phyloP scores from a whole-genome alignment of 2,113 vertebrate genomes.

The Todiramphus chloris region DNA sequence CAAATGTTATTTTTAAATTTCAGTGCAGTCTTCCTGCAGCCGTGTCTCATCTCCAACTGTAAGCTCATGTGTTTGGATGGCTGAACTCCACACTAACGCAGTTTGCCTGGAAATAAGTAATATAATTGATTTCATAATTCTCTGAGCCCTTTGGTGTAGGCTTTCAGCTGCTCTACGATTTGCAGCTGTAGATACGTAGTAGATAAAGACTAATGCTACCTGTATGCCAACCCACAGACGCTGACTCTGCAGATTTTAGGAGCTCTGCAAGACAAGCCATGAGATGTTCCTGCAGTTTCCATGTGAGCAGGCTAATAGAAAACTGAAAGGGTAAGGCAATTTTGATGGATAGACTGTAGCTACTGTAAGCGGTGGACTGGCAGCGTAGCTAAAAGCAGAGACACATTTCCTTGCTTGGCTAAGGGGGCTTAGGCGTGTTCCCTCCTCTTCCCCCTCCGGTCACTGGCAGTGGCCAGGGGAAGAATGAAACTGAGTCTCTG shows the following conservation, averaged over 20 bases:
- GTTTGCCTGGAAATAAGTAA: not conserved
- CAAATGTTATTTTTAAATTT: conserved; percentile 1
- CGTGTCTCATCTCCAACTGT: not conserved
- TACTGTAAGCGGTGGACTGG: not conserved
- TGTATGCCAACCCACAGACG: not conserved
- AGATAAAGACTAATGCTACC: not conserved
- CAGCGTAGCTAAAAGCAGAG: not conserved
- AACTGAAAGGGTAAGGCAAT: not conserved
- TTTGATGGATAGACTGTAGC: not conserved
- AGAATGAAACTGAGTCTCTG: not conserved
- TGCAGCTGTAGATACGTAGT: not conserved
- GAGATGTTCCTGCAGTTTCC: not conserved
- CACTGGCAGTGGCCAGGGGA: not conserved
- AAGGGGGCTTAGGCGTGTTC: not conserved
- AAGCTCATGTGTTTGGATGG: not conserved
- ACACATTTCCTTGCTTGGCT: not conserved
- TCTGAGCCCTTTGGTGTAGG: not conserved
- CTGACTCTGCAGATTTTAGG: not conserved
- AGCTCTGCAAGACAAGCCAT: not conserved
- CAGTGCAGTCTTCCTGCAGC: not conserved
- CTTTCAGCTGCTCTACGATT: not conserved
- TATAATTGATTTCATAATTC: not conserved
- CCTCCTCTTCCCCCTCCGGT: not conserved
- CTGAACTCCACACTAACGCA: not conserved
- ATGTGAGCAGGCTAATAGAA: not conserved